These are phyloP conservation scores for Galleria mellonella DNA, from an alignment of 1,140 invertebrate genomes.

Conservation along the genomic window DNA sequence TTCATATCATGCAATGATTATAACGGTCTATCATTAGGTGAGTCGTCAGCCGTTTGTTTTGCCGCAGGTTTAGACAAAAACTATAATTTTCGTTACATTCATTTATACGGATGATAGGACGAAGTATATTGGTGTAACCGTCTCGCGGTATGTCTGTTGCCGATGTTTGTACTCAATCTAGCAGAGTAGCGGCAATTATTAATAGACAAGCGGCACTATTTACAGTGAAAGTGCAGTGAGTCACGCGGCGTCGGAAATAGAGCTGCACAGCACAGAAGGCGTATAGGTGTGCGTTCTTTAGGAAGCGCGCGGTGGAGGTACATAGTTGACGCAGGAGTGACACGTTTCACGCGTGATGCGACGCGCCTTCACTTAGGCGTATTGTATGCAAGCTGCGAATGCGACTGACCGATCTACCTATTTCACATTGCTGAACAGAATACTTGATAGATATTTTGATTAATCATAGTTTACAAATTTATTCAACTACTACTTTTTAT, in stretches of 20 bases:
- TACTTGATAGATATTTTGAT: too few species aligned
- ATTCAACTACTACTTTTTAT: too few species aligned
- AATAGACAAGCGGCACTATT: constrained; percentile 43
- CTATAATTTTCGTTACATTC: too few species aligned
- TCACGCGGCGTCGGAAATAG: constrained; percentile 44
- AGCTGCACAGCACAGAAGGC: constrained; percentile 15
- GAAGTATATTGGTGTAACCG: too few species aligned
- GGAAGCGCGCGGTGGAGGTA: too few species aligned
- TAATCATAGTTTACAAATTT: too few species aligned
- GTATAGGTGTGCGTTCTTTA: background rate
- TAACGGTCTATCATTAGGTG: too few species aligned
- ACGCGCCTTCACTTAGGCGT: background rate
- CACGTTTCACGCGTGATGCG: background rate
- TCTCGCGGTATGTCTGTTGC: background rate
- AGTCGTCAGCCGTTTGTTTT: too few species aligned
- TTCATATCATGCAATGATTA: too few species aligned
- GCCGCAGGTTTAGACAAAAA: too few species aligned
- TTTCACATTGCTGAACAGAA: too few species aligned
- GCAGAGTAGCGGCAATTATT: constrained; percentile 33
- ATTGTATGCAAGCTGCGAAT: background rate
- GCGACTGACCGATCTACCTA: background rate
- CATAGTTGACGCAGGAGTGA: background rate
- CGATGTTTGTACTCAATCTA: constrained; percentile 20
- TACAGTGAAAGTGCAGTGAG: constrained; percentile 64
- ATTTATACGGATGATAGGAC: too few species aligned